Base-by-base conservation (phyloP, 1,140 invertebrate species). In the Hylaeus anthracinus region DNA sequence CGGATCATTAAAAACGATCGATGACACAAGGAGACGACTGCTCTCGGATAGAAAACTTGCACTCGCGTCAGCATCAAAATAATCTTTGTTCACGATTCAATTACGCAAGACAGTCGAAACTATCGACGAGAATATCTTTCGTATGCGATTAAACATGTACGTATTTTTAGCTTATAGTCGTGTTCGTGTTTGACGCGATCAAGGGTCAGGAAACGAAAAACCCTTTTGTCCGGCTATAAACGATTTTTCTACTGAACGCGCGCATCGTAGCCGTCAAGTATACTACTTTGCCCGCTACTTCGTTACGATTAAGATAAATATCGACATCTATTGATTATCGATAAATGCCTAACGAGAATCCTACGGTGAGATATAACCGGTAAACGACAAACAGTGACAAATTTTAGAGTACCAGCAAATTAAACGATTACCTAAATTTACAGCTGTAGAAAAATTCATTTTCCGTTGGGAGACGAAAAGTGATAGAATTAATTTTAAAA, bases 221-320 rank as follows among this genome's bases (percentile, higher is more conserved):
- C 0, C 3, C 45, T 10, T 48, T 15, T 10, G 70, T 48, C 71
- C 65, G 77, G 51, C 61, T 39, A 45, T n/a, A 4, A 10, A 43
- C 10, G n/a, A 45, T 1, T 53, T 63, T 63, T 72, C 75, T 72
- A 78, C 75, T 72, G 39, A 14, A 9, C 10, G 9, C 5, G 5
- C 8, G 4, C 37, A 9, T 6, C 8, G 3, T 48, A 37, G 9
- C n/a, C 48, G 10, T 39, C 9, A 37, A 75, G 8, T 39, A 12
- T 56, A 64, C 76, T 48, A 72, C 70, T 77, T 26, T 60, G 9
- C 43, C 12, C 0, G 6, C 8, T 12, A 9, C 15, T 15, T 64
- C 45, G 6, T 39, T 26, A 2, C 14, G 9, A 51, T 26, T 26
- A 26, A 43, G 41, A 9, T 10, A 55, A 12, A 45, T 74, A 26